phyloP scores from a whole-genome alignment of 2,113 vertebrate genomes.

The Trochalopteron elliotii region DNA sequence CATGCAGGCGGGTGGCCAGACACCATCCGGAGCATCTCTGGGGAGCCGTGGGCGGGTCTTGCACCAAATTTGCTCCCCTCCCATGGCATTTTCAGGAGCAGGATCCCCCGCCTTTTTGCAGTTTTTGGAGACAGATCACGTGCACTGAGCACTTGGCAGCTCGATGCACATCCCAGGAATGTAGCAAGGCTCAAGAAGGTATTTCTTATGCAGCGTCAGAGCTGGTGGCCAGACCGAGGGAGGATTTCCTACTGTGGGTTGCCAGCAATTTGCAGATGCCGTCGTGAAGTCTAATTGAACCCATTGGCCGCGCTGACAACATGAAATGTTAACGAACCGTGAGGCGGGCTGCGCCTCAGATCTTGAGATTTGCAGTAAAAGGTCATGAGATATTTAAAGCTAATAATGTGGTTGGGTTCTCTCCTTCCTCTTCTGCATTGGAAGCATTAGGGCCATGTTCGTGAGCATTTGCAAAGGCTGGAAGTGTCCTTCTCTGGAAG shows the following conservation, averaged over 20 bases:
- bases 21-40: not conserved
- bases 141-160: not conserved
- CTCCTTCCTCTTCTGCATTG: conserved; percentile 42
- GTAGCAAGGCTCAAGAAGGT: not conserved
- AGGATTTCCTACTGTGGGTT: conserved; percentile 42
- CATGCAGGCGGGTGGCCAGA: not conserved
- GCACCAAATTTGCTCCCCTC: not conserved
- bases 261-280: conserved; percentile 59
- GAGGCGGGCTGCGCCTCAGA: conserved; percentile 22
- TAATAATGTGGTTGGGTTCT: conserved; percentile 40
- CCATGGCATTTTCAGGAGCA: fast-evolving
- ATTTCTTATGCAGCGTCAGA: not conserved
- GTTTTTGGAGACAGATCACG: not conserved
- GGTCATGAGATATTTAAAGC: conserved; percentile 67
- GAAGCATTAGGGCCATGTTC: not conserved
- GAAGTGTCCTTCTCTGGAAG: not conserved
- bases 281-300: conserved; percentile 35
- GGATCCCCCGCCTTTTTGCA: not conserved
- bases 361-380: conserved; percentile 61
- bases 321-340: conserved; percentile 61
- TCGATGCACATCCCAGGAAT: fast-evolving
- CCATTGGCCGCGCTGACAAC: conserved; percentile 27
- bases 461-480: not conserved
- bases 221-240: not conserved
- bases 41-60: not conserved